These are phyloP conservation scores for Xestia ashworthii DNA, from an alignment of 2,888 invertebrate genomes.

Conservation along the genomic window DNA sequence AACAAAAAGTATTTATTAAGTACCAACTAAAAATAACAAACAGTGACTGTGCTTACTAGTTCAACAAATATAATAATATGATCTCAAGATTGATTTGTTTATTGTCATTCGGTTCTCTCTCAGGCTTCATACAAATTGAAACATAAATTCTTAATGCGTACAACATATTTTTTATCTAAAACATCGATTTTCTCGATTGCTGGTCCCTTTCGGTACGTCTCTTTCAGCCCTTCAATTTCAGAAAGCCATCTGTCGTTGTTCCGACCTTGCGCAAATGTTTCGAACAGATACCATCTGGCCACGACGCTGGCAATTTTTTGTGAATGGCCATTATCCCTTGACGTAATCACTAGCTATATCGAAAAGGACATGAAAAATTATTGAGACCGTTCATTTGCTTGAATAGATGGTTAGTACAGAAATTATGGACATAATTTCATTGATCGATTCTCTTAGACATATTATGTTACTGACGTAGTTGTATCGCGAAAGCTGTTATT, in stretches of 20 bases:
- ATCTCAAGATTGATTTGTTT: slow-evolving; percentile 9
- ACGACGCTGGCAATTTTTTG: slow-evolving; percentile 38
- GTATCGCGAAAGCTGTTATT: slow-evolving; percentile 48
- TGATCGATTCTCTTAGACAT: slow-evolving; percentile 18
- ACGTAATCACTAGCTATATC: slow-evolving; percentile 3
- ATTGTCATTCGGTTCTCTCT: slow-evolving; percentile 13
- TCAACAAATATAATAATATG: slow-evolving; percentile 25
- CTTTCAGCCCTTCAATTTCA: slow-evolving; percentile 19
- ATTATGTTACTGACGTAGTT: slow-evolving; percentile 14
- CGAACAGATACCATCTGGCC: slow-evolving; percentile 34
- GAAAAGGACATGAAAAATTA: slow-evolving; percentile 7
- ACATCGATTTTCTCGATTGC: slow-evolving; percentile 13
- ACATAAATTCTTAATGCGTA: not conserved
- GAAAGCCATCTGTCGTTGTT: slow-evolving; percentile 27
- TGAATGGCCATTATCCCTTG: slow-evolving; percentile 24
- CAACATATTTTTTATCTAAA: not conserved
- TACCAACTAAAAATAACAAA: not conserved
- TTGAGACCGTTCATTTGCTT: slow-evolving; percentile 9
- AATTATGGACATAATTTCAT: slow-evolving; percentile 6
- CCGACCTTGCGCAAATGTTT: slow-evolving; percentile 40
- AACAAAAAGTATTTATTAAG: slow-evolving; percentile 9
- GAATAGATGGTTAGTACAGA: slow-evolving; percentile 6
- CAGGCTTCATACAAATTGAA: slow-evolving; percentile 6
- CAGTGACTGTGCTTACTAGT: not conserved
- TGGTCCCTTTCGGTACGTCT: not conserved